phyloP scores from a whole-genome alignment of 1,140 invertebrate genomes.

The Pseudobourletiella spinata region DNA sequence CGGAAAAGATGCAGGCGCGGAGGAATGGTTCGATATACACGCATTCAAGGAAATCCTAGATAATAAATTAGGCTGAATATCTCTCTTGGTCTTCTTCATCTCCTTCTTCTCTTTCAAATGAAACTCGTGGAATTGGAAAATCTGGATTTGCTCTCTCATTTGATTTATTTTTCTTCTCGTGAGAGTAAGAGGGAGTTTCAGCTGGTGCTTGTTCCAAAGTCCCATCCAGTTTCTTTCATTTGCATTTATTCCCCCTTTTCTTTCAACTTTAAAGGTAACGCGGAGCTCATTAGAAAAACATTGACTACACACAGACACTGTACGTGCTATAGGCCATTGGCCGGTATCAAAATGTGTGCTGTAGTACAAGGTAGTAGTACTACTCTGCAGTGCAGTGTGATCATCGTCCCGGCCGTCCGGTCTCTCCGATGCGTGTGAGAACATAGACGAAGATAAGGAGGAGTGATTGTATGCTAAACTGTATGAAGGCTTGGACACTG shows the following conservation, averaged over 20 bases:
- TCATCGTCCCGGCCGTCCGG: too few species aligned
- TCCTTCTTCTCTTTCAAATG: too few species aligned
- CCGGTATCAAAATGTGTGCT: too few species aligned
- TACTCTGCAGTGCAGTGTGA: too few species aligned
- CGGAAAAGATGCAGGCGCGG: too few species aligned
- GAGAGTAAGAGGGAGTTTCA: too few species aligned
- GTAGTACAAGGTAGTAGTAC: too few species aligned
- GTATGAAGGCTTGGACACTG: too few species aligned
- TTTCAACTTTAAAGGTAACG: neutral
- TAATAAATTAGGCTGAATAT: slow-evolving; percentile 12
- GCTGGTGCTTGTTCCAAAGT: neutral
- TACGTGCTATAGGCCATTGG: neutral
- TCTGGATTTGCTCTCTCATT: slow-evolving; percentile 1
- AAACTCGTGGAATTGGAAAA: neutral
- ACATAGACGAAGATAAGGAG: too few species aligned
- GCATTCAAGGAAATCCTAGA: slow-evolving; percentile 1
- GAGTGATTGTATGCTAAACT: too few species aligned
- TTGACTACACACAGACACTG: neutral
- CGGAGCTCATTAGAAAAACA: neutral
- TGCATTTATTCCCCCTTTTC: neutral
- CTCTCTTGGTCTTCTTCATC: neutral
- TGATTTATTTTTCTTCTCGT: slow-evolving; percentile 8
- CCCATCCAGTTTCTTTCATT: neutral
- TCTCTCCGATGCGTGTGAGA: too few species aligned
- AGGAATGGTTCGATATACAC: too few species aligned